Evolutionary conservation across 2,113 vertebrate genomes (phyloP).

Genomic region (Deroptyus accipitrinus): DNA sequence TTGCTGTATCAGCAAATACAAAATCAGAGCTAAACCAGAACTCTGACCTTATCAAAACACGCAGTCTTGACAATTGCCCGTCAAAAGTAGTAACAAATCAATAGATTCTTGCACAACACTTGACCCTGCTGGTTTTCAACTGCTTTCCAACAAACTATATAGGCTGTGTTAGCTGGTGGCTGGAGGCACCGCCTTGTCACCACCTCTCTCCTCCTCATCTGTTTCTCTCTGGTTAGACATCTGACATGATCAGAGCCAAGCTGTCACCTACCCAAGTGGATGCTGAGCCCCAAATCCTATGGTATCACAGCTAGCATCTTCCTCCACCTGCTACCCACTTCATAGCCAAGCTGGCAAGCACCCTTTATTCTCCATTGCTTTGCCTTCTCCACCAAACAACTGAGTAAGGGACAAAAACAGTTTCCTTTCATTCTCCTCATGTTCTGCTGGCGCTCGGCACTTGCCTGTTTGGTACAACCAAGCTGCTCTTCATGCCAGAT

Average conservation of each 20-base stretch:
- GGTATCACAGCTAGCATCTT: not conserved
- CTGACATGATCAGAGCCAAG: not conserved
- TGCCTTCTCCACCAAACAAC: not conserved
- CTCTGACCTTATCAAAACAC: not conserved
- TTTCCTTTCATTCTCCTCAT: not conserved
- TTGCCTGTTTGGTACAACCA: rapidly evolving
- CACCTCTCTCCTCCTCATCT: not conserved
- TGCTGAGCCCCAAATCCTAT: not conserved
- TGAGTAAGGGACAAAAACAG: rapidly evolving
- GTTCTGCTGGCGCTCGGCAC: not conserved
- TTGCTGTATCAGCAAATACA: not conserved
- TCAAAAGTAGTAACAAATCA: not conserved
- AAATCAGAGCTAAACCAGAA: not conserved
- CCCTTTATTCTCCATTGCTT: not conserved
- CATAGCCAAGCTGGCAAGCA: not conserved
- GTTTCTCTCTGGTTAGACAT: not conserved
- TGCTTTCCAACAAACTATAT: not conserved
- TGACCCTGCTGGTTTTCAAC: not conserved
- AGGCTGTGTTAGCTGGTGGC: not conserved
- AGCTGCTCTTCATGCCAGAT: not conserved
- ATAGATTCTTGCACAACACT: slow-evolving; percentile 7
- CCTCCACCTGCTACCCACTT: not conserved
- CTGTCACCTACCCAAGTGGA: not conserved
- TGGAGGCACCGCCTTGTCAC: not conserved
- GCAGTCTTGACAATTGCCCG: not conserved